These are phyloP conservation scores for Drosophila cardini DNA, from an alignment of 1,140 invertebrate genomes.

Conservation along the genomic window DNA sequence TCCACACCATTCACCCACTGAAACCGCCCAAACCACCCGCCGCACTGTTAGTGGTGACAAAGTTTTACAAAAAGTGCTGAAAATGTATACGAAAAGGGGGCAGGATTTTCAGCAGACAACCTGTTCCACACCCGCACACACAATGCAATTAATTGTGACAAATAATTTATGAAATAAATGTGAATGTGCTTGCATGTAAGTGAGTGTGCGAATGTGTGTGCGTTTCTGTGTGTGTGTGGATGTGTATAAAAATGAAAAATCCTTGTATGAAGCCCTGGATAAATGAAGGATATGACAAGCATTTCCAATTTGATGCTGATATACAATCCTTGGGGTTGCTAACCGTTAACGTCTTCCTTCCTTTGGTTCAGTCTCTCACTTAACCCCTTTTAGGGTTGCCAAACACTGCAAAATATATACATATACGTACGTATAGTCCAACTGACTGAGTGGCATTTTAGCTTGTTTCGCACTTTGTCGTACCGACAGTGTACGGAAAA, in stretches of 20 bases:
- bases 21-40: conserved; percentile 32
- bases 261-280: conserved; percentile 68
- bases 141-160: conserved; percentile 85
- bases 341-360: conserved; percentile 9
- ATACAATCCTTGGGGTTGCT: conserved; percentile 61
- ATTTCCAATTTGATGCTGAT: conserved; percentile 83
- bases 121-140: conserved; percentile 56
- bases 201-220: conserved; percentile 12
- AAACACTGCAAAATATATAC: not conserved
- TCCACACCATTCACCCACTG: conserved; percentile 20
- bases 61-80: conserved; percentile 63
- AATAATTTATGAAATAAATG: conserved; percentile 83
- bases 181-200: conserved; percentile 23
- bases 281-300: conserved; percentile 84
- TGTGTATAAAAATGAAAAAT: conserved; percentile 75
- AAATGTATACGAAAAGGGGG: conserved; percentile 43
- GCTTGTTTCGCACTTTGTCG: conserved; percentile 67
- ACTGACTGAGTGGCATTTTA: conserved; percentile 64
- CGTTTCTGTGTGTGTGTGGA: conserved; percentile 37
- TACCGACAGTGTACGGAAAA: conserved; percentile 33
- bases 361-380: conserved; percentile 17
- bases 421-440: conserved; percentile 1
- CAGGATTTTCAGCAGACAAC: conserved; percentile 10
- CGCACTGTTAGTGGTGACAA: conserved; percentile 74
- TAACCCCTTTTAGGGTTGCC: conserved; percentile 66